A percentile compares a stretch with the other conserved stretches of the same genome.
Evolutionary conservation across 1,140 invertebrate species (phyloP).

Genomic region (Drosophila triauraria): DNA sequence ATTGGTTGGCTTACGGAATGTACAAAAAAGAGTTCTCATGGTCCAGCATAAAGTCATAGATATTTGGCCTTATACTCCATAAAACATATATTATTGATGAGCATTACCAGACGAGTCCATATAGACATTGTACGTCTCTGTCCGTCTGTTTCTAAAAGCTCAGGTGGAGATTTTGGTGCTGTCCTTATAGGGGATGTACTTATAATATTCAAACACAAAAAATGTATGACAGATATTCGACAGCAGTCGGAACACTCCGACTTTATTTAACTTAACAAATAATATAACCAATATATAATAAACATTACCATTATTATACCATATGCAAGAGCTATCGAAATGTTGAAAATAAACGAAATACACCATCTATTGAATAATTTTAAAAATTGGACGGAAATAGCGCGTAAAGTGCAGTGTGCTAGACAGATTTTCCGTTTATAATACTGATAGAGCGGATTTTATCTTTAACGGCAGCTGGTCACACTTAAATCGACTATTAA

Average conservation of each 20-base stretch:
- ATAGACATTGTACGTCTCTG: background rate
- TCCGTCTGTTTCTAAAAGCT: background rate
- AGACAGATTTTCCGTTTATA: too few species aligned
- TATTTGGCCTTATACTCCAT: background rate
- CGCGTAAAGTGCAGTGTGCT: too few species aligned
- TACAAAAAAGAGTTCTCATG: slow-evolving; percentile 82
- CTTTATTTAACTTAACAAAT: background rate
- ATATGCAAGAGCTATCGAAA: background rate
- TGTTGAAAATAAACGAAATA: slow-evolving; percentile 2
- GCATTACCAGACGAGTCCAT: slow-evolving; percentile 1
- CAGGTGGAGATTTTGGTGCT: background rate
- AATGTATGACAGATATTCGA: too few species aligned
- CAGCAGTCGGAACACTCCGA: background rate
- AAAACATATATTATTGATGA: background rate
- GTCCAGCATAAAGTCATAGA: slow-evolving; percentile 67
- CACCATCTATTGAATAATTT: background rate
- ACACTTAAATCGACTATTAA: too few species aligned
- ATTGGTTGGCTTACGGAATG: slow-evolving; percentile 89
- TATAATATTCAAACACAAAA: background rate
- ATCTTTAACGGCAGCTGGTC: too few species aligned
- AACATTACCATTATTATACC: background rate
- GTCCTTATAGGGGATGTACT: background rate
- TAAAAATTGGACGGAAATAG: too few species aligned
- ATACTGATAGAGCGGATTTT: too few species aligned
- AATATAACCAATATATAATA: slow-evolving; percentile 1